phyloP scores from a whole-genome alignment of 2,113 vertebrate species.

The Chauna torquata region DNA sequence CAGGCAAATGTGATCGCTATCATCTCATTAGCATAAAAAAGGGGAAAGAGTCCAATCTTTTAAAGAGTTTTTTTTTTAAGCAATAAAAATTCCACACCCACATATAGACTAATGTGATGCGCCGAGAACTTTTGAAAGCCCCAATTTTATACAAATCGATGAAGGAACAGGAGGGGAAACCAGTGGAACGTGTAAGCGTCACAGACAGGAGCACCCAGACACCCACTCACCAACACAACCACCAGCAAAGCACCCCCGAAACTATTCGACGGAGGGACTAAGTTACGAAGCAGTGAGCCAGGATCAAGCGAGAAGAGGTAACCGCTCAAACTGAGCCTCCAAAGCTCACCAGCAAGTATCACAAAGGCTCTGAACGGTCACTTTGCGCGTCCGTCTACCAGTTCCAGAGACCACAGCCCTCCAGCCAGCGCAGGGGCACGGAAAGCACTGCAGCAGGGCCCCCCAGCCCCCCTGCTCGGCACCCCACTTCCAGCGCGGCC shows the following conservation, averaged over 20 bases:
- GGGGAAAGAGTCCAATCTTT: neutral
- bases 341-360: neutral
- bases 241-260: neutral
- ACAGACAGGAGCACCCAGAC: rapidly evolving
- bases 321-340: neutral
- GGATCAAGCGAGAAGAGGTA: neutral
- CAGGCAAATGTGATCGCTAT: neutral
- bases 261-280: neutral
- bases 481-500: neutral
- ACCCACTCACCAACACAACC: neutral
- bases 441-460: rapidly evolving
- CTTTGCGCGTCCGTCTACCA: neutral
- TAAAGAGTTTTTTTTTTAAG: neutral
- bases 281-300: neutral
- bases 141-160: neutral
- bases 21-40: neutral
- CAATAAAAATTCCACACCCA: neutral
- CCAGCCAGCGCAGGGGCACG: neutral
- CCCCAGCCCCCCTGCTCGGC: neutral
- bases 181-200: neutral
- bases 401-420: rapidly evolving
- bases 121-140: neutral
- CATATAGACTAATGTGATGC: neutral
- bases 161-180: neutral
- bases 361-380: neutral